Percentiles rank a stretch among this genome's conserved stretches.
These are phyloP conservation scores for Athalia circularis DNA, from an alignment of 2,888 invertebrate species.

Conservation along the genomic window DNA sequence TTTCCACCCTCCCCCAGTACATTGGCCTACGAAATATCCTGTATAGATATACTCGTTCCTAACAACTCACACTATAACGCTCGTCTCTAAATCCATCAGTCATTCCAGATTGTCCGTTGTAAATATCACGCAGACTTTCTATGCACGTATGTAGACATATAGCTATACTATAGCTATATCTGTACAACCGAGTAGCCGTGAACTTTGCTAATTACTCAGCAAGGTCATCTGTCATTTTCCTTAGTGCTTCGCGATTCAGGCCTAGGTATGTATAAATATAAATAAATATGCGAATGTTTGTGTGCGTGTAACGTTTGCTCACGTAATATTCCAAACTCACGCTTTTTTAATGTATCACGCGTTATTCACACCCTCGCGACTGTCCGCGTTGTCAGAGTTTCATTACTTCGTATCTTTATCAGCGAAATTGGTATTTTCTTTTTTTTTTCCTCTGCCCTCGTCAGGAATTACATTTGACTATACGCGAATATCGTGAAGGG, in stretches of 20 bases:
- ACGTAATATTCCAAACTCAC: conserved; percentile 5
- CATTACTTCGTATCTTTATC: not conserved
- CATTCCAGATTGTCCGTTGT: conserved; percentile 18
- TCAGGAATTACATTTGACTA: too few relatives aligned
- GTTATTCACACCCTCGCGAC: not conserved
- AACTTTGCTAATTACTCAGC: conserved; percentile 35
- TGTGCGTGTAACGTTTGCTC: too few relatives aligned
- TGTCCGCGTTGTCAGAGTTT: not conserved
- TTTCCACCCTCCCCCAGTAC: not conserved
- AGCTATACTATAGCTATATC: not conserved
- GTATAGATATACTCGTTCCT: not conserved
- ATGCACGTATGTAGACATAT: too few relatives aligned
- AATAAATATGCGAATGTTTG: not conserved
- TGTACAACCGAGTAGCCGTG: not conserved
- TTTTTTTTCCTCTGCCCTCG: not conserved
- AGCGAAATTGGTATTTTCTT: not conserved
- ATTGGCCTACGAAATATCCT: not conserved
- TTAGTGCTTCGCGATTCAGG: not conserved
- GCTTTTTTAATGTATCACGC: not conserved
- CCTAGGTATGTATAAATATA: not conserved
- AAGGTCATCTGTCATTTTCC: conserved; percentile 34
- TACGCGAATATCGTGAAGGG: not conserved
- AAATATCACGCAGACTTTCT: conserved; percentile 28
- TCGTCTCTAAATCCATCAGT: not conserved
- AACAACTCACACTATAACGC: too few relatives aligned